Evolutionary conservation across 92 coral and sea anemone genomes (phyloP).

Genomic region (Metridium senile): DNA sequence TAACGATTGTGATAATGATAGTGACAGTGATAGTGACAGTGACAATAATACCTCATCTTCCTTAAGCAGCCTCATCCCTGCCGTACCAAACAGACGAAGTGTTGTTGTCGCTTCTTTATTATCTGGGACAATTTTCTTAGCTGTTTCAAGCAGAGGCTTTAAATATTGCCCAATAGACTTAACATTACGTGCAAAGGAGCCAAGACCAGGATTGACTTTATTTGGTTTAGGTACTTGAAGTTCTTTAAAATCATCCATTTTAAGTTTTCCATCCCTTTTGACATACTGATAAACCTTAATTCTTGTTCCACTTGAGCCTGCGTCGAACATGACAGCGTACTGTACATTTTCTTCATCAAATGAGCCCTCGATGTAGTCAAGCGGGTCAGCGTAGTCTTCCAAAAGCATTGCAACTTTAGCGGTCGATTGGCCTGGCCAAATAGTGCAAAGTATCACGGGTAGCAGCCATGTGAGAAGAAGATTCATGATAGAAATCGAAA

Average conservation of each 20-base stretch:
- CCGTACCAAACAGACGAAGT: slow-evolving; percentile 55
- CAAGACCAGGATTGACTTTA: slow-evolving; percentile 44
- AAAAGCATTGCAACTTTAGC: too few relatives aligned
- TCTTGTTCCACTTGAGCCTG: slow-evolving; percentile 67
- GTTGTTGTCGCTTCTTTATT: slow-evolving; percentile 43
- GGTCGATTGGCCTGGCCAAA: too few relatives aligned
- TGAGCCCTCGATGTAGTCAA: too few relatives aligned
- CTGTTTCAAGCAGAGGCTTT: slow-evolving; percentile 48
- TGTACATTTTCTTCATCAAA: slow-evolving; percentile 4
- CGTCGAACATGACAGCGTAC: slow-evolving; percentile 67
- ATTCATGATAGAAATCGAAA: too few relatives aligned
- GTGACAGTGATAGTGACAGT: background rate
- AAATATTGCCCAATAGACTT: slow-evolving; percentile 36
- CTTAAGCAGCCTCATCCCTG: slow-evolving; percentile 62
- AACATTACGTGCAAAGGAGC: slow-evolving; percentile 31
- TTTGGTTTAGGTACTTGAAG: slow-evolving; percentile 36
- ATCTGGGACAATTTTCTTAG: slow-evolving; percentile 50
- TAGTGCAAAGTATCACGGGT: too few relatives aligned
- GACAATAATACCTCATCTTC: slow-evolving; percentile 17
- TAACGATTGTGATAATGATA: background rate
- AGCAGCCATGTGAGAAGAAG: too few relatives aligned
- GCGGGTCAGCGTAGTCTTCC: too few relatives aligned
- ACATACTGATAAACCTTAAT: slow-evolving; percentile 41
- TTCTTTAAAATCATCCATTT: slow-evolving; percentile 36
- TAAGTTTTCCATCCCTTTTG: slow-evolving; percentile 13